Percentiles rank a stretch among this genome's conserved stretches.
Evolutionary conservation across 2,797 vertebrate species (phyloP).

Genomic region (Gymnothorax javanicus): DNA sequence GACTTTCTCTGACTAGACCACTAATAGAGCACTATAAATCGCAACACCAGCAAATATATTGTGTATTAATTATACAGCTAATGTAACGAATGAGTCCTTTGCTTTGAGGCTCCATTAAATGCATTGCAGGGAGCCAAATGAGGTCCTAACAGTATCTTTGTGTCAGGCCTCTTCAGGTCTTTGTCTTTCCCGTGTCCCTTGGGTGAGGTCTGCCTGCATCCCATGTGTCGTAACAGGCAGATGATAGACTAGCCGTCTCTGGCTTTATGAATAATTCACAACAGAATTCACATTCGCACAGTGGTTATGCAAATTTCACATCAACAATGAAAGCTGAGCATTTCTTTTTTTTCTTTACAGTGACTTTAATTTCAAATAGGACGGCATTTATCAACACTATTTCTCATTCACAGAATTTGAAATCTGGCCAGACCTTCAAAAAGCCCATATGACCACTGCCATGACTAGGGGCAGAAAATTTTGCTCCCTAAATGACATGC

Average conservation of each 20-base stretch:
- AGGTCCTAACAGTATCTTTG: constrained; percentile 62
- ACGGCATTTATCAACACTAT: neutral
- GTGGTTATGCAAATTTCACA: constrained; percentile 70
- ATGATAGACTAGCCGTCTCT: constrained; percentile 73
- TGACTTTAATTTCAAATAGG: neutral
- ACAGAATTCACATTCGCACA: constrained; percentile 48
- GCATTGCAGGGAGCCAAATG: constrained; percentile 53
- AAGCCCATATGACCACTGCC: neutral
- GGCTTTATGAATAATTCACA: constrained; percentile 76
- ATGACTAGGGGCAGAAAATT: too few relatives aligned
- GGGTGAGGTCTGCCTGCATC: constrained; percentile 60
- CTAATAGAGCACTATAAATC: constrained; percentile 30
- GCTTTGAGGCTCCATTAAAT: constrained; percentile 53
- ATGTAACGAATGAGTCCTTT: constrained; percentile 37
- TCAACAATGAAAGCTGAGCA: constrained; percentile 25
- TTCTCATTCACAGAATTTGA: neutral
- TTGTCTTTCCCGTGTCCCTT: constrained; percentile 68
- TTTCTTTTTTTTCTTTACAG: constrained; percentile 12
- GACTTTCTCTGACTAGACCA: neutral
- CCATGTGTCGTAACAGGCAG: constrained; percentile 65
- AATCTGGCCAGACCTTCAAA: neutral
- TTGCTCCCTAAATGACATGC: too few relatives aligned
- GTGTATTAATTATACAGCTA: constrained; percentile 62
- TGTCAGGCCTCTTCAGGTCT: constrained; percentile 56
- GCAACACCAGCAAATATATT: constrained; percentile 46